Evolutionary conservation across 1,140 invertebrate species (phyloP).

Genomic region (Zaprionus camerounensis): DNA sequence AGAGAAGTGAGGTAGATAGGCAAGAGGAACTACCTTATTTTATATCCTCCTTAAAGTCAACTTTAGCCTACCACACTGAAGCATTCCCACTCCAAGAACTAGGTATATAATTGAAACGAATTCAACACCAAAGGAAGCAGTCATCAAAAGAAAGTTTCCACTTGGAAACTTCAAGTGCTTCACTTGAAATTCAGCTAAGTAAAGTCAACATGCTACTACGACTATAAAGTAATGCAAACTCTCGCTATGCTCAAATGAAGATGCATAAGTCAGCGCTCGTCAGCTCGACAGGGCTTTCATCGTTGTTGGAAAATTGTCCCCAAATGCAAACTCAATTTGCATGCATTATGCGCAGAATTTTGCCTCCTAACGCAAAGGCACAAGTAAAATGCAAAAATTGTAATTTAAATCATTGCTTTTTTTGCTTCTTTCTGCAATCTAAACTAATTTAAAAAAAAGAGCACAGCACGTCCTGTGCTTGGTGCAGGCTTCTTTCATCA

Average conservation of each 20-base stretch:
- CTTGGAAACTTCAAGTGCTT: neutral
- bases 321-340: slow-evolving; percentile 61
- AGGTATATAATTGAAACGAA: slow-evolving; percentile 5
- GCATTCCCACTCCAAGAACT: neutral
- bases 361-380: neutral
- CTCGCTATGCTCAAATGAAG: neutral
- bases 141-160: slow-evolving; percentile 5
- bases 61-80: neutral
- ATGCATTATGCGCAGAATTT: slow-evolving; percentile 47
- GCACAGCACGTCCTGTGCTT: neutral
- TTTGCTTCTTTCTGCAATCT: slow-evolving; percentile 6
- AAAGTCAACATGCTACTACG: slow-evolving; percentile 1
- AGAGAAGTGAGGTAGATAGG: neutral
- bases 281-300: neutral
- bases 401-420: neutral
- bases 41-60: slow-evolving; percentile 7
- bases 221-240: neutral
- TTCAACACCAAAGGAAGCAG: neutral
- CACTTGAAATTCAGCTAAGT: slow-evolving; percentile 1
- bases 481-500: neutral
- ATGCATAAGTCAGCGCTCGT: neutral
- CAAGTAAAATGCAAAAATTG: slow-evolving; percentile 5
- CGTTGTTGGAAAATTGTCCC: slow-evolving; percentile 14
- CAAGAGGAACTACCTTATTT: neutral
- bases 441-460: slow-evolving; percentile 24